These are phyloP conservation scores for Phragmatobia fuliginosa DNA, from an alignment of 2,888 invertebrate genomes.

Conservation along the genomic window DNA sequence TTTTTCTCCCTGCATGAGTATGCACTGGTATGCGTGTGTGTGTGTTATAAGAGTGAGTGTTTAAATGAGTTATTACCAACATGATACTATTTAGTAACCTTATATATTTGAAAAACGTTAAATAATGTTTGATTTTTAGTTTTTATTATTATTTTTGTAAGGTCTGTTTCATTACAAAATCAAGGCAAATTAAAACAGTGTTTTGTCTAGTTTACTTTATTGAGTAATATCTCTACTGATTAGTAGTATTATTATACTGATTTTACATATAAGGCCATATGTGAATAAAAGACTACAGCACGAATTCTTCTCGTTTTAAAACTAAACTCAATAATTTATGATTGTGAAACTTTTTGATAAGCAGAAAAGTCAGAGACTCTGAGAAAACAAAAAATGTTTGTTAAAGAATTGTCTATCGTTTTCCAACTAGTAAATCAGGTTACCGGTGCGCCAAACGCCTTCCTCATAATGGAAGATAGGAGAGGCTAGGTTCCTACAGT, in stretches of 20 bases:
- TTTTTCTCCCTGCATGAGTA: background rate
- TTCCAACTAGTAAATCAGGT: too few species aligned
- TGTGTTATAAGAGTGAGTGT: background rate
- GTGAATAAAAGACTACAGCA: background rate
- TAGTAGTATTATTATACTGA: background rate
- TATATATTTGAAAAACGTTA: background rate
- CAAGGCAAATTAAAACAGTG: background rate
- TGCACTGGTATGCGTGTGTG: background rate
- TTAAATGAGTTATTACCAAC: background rate
- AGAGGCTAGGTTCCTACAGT: too few species aligned
- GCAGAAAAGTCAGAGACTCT: too few species aligned
- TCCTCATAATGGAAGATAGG: too few species aligned
- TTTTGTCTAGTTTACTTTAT: background rate
- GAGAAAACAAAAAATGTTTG: too few species aligned
- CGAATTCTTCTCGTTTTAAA: too few species aligned
- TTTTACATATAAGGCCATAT: too few species aligned
- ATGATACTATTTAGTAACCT: background rate
- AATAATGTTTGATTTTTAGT: background rate
- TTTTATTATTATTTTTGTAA: too few species aligned
- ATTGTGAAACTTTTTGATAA: background rate
- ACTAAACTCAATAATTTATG: too few species aligned
- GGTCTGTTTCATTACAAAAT: background rate
- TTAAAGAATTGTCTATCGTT: too few species aligned
- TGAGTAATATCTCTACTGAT: too few species aligned
- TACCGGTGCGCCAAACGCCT: too few species aligned